These are phyloP conservation scores for Syndactyla subalaris DNA, from an alignment of 2,797 vertebrate species.

Conservation along the genomic window DNA sequence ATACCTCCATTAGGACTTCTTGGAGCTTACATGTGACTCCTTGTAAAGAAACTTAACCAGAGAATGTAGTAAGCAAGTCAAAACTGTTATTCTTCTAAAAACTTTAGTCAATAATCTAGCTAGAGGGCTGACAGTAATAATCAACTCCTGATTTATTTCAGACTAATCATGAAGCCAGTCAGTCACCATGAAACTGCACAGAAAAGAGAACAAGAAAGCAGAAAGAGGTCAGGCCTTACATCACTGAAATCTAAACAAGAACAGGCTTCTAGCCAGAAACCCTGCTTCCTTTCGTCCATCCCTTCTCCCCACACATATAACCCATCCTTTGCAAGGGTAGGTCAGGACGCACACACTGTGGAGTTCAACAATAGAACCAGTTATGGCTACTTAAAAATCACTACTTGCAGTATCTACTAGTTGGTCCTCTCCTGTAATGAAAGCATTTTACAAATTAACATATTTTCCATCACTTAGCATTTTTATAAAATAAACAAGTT, in stretches of 20 bases:
- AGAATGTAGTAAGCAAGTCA: background rate
- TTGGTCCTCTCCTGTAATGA: background rate
- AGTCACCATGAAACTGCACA: constrained; percentile 48
- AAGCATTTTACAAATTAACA: background rate
- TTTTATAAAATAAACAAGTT: background rate
- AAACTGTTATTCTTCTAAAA: background rate
- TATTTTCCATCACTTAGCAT: background rate
- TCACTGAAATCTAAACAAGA: constrained; percentile 28
- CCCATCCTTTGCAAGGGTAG: background rate
- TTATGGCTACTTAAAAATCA: background rate
- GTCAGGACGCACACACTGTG: background rate
- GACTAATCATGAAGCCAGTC: constrained; percentile 34
- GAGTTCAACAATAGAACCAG: background rate
- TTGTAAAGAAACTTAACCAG: background rate
- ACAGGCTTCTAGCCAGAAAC: constrained; percentile 16
- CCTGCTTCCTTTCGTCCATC: background rate
- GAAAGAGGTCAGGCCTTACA: constrained; percentile 50
- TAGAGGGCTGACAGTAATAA: background rate
- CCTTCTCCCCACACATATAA: background rate
- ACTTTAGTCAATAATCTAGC: background rate
- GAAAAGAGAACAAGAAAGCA: constrained; percentile 42
- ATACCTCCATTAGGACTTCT: background rate
- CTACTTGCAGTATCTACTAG: background rate
- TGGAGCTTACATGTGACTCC: background rate
- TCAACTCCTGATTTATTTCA: constrained; percentile 26